Evolutionary conservation across 1,140 invertebrate species (phyloP).

Genomic region (Zelostemma sp.): DNA sequence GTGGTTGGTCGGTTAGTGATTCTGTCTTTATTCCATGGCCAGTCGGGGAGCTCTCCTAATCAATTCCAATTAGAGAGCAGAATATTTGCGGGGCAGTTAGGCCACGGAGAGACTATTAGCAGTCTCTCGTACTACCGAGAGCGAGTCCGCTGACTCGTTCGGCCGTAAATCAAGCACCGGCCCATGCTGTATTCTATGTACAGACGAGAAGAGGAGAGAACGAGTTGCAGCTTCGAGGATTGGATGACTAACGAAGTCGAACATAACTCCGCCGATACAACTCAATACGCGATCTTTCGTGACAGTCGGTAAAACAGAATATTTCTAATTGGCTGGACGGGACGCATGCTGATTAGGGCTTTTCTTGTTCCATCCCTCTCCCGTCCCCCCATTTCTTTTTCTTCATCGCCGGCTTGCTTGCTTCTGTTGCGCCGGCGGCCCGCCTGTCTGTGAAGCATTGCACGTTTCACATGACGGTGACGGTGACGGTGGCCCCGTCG

Average conservation of each 20-base stretch:
- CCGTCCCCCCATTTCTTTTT: conserved; percentile 23
- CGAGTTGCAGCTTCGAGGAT: conserved; percentile 24
- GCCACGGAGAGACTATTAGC: conserved; percentile 66
- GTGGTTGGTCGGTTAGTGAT: conserved; percentile 52
- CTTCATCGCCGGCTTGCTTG: background rate
- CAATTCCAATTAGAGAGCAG: conserved; percentile 71
- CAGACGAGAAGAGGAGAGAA: conserved; percentile 44
- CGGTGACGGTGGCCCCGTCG: conserved; percentile 37
- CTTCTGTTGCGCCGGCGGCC: background rate
- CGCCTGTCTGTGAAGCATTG: background rate
- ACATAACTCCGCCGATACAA: conserved; percentile 70
- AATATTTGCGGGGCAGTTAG: conserved; percentile 67
- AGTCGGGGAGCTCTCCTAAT: conserved; percentile 63
- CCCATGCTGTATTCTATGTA: conserved; percentile 35
- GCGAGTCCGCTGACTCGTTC: conserved; percentile 52
- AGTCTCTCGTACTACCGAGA: conserved; percentile 61
- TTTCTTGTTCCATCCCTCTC: conserved; percentile 59
- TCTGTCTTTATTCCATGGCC: conserved; percentile 63
- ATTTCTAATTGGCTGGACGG: conserved; percentile 69
- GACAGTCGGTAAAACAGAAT: conserved; percentile 70
- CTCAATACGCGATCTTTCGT: conserved; percentile 65
- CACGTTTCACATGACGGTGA: conserved; percentile 4
- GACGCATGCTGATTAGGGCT: conserved; percentile 69
- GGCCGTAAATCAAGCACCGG: conserved; percentile 68
- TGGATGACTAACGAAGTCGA: conserved; percentile 64